Conservation (phyloP, 1,140 invertebrate species). For the Protaetia brevitarsis region DNA sequence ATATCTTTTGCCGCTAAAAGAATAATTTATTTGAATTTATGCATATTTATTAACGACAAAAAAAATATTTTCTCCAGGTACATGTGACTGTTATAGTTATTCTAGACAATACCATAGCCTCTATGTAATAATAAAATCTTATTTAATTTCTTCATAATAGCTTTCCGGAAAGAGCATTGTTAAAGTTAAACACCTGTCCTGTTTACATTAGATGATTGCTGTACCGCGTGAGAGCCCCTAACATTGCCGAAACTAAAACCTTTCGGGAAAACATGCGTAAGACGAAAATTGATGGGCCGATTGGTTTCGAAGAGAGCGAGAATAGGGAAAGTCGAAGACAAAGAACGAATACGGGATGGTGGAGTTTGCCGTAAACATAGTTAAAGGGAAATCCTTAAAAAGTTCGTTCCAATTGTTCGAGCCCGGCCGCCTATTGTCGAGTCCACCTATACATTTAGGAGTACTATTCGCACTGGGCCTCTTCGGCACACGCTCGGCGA, state of each 20-base stretch:
- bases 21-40: too few relatives aligned
- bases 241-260: neutral
- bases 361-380: neutral
- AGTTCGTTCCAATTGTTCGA: slow-evolving; percentile 1
- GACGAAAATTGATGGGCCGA: neutral
- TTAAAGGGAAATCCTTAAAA: slow-evolving; percentile 17
- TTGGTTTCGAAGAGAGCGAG: neutral
- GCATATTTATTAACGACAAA: too few relatives aligned
- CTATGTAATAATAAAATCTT: neutral
- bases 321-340: neutral
- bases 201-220: neutral
- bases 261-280: slow-evolving; percentile 8
- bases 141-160: neutral
- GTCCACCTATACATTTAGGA: slow-evolving; percentile 4
- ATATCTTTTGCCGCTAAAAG: too few relatives aligned
- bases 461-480: neutral
- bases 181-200: neutral
- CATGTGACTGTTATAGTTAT: too few relatives aligned
- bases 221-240: neutral
- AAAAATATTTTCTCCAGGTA: too few relatives aligned
- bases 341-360: slow-evolving; percentile 15
- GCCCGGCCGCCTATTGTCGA: slow-evolving; percentile 4
- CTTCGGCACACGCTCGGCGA: neutral
- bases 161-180: too few relatives aligned
- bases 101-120: too few relatives aligned